These are phyloP conservation scores for Pomatorhinus ruficollis DNA, from an alignment of 2,113 vertebrate species.

Conservation along the genomic window DNA sequence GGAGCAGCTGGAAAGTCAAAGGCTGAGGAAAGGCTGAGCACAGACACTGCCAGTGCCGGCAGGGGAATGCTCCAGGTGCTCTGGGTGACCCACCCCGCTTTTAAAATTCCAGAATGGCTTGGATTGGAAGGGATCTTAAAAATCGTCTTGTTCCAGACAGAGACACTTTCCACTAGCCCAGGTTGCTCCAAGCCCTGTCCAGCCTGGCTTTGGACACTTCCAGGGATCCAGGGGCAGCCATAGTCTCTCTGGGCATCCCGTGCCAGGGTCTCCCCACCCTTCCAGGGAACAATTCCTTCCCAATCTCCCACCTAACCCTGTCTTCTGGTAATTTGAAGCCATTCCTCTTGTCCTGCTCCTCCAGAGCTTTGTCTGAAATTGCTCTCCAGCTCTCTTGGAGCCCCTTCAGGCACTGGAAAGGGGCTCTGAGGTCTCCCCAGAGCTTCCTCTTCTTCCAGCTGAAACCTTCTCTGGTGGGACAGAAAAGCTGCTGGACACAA, in stretches of 20 bases:
- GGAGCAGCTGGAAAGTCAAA: not conserved
- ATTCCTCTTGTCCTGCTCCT: not conserved
- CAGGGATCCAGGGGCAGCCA: not conserved
- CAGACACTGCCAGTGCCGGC: not conserved
- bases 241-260: not conserved
- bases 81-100: not conserved
- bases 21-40: not conserved
- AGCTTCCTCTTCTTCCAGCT: not conserved
- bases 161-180: fast-evolving
- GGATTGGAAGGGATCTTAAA: not conserved
- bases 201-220: fast-evolving
- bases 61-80: not conserved
- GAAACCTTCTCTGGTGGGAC: not conserved
- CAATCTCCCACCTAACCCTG: not conserved
- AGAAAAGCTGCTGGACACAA: not conserved
- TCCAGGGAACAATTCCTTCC: fast-evolving
- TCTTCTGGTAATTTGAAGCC: not conserved
- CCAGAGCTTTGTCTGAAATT: not conserved
- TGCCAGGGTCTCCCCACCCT: not conserved
- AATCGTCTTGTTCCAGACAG: fast-evolving
- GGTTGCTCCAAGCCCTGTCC: fast-evolving
- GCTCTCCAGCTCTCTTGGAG: not conserved
- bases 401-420: not conserved
- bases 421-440: not conserved
- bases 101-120: not conserved